These are phyloP conservation scores for Iphiclides podalirius DNA, from an alignment of 2,888 invertebrate genomes.

Conservation along the genomic window DNA sequence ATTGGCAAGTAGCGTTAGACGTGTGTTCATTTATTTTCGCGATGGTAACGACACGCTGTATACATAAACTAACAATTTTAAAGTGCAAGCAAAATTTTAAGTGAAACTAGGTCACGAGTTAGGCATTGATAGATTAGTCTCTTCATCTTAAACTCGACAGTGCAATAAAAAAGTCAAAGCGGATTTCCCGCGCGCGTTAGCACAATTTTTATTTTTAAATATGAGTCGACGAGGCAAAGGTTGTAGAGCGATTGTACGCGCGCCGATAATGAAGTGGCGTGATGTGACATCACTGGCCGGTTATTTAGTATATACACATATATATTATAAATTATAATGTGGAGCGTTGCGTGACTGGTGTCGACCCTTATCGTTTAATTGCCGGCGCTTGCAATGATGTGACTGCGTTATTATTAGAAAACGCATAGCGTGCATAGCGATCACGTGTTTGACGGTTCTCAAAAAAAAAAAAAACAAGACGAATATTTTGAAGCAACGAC, in stretches of 20 bases:
- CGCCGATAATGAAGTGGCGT: constrained; percentile 66
- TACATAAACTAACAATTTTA: too few relatives aligned
- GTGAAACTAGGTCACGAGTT: too few relatives aligned
- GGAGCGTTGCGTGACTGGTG: constrained; percentile 27
- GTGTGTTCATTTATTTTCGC: too few relatives aligned
- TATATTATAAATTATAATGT: constrained; percentile 12
- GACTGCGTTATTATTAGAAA: constrained; percentile 16
- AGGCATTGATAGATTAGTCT: too few relatives aligned
- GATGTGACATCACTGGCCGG: constrained; percentile 54
- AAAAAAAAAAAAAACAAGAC: not conserved
- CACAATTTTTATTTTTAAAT: constrained; percentile 16
- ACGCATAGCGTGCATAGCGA: not conserved
- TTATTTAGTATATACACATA: constrained; percentile 12
- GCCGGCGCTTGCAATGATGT: constrained; percentile 16
- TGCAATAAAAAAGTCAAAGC: not conserved
- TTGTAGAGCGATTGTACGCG: constrained; percentile 40
- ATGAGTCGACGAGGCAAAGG: constrained; percentile 49
- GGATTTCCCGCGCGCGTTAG: constrained; percentile 8
- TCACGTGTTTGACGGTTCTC: not conserved
- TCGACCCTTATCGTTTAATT: constrained; percentile 25
- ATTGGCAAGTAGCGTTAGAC: too few relatives aligned
- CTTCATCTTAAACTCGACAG: too few relatives aligned
- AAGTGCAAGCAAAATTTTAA: too few relatives aligned
- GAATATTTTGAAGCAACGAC: not conserved
- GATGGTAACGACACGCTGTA: too few relatives aligned